Percentiles rank a stretch among this genome's conserved stretches.
Conservation (phyloP, 2,888 invertebrate genomes). For the Autographa gamma region DNA sequence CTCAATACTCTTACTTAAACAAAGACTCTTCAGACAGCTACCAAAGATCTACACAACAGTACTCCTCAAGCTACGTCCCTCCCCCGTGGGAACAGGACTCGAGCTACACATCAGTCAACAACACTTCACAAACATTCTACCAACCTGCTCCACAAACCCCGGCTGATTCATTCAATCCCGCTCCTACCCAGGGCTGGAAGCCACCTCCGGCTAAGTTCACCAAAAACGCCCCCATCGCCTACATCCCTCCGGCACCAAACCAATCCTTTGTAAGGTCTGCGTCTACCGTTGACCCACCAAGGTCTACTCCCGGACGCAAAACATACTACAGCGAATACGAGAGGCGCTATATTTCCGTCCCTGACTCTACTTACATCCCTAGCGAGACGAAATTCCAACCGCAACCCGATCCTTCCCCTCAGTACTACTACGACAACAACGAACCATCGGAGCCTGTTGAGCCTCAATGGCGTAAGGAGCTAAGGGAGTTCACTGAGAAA, state of each 20-base stretch:
- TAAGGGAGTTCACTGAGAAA: slow-evolving; percentile 85
- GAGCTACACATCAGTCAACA: slow-evolving; percentile 72
- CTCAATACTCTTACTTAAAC: slow-evolving; percentile 71
- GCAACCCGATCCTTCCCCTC: slow-evolving; percentile 84
- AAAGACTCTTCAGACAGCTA: slow-evolving; percentile 75
- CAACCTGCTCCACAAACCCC: slow-evolving; percentile 71
- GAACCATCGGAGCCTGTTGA: slow-evolving; percentile 80
- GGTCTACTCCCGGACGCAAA: slow-evolving; percentile 77
- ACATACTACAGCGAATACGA: slow-evolving; percentile 87
- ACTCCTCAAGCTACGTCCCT: slow-evolving; percentile 82
- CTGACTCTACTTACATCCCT: slow-evolving; percentile 84
- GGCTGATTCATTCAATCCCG: slow-evolving; percentile 61
- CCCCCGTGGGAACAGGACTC: slow-evolving; percentile 86
- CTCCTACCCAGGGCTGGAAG: slow-evolving; percentile 71
- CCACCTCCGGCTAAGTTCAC: slow-evolving; percentile 74
- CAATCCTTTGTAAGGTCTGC: slow-evolving; percentile 83
- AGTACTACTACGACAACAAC: slow-evolving; percentile 84
- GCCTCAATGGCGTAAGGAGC: slow-evolving; percentile 85
- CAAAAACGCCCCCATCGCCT: slow-evolving; percentile 79
- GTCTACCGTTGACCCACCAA: slow-evolving; percentile 69
- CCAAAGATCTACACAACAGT: slow-evolving; percentile 75
- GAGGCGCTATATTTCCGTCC: slow-evolving; percentile 84
- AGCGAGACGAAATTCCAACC: slow-evolving; percentile 80
- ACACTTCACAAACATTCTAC: slow-evolving; percentile 72
- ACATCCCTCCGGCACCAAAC: slow-evolving; percentile 85